phyloP scores from a whole-genome alignment of 2,113 vertebrate genomes.

The Turdus rufiventris region DNA sequence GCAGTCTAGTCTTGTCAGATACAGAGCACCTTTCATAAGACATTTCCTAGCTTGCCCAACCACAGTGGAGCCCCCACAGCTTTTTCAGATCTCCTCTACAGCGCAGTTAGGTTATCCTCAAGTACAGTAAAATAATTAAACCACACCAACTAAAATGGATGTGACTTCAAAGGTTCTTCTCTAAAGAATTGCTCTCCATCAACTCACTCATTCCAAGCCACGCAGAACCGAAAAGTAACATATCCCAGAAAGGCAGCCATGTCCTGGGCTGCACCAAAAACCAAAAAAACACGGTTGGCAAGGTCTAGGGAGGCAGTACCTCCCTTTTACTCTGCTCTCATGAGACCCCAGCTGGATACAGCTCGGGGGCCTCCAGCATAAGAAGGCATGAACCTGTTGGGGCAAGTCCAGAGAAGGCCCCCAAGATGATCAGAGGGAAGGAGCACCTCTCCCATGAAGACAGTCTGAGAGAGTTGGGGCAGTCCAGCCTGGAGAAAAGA shows the following conservation, averaged over 20 bases:
- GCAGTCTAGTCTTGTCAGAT: constrained; percentile 35
- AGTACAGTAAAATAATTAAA: constrained; percentile 34
- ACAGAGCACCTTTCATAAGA: neutral
- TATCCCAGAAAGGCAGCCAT: neutral
- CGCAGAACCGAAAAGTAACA: neutral
- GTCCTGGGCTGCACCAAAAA: neutral
- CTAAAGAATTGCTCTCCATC: neutral
- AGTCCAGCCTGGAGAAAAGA: neutral
- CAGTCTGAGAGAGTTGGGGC: neutral
- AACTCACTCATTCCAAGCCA: neutral
- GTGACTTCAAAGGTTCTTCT: constrained; percentile 9
- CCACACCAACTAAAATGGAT: constrained; percentile 9
- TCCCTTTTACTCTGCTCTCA: neutral
- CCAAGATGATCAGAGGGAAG: neutral
- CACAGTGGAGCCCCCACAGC: constrained; percentile 42
- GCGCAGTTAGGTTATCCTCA: constrained; percentile 11
- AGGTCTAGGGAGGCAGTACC: neutral
- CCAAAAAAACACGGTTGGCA: rapidly evolving
- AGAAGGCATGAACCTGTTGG: neutral
- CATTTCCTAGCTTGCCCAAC: neutral
- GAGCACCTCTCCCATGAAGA: neutral
- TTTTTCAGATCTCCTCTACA: constrained; percentile 47
- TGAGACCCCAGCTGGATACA: neutral
- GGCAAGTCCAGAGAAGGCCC: neutral
- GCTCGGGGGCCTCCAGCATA: neutral